Evolutionary conservation across 2,113 vertebrate genomes (phyloP), one percentile per base, ranked within the genome.

Genomic region (Noctilio leporinus): DNA sequence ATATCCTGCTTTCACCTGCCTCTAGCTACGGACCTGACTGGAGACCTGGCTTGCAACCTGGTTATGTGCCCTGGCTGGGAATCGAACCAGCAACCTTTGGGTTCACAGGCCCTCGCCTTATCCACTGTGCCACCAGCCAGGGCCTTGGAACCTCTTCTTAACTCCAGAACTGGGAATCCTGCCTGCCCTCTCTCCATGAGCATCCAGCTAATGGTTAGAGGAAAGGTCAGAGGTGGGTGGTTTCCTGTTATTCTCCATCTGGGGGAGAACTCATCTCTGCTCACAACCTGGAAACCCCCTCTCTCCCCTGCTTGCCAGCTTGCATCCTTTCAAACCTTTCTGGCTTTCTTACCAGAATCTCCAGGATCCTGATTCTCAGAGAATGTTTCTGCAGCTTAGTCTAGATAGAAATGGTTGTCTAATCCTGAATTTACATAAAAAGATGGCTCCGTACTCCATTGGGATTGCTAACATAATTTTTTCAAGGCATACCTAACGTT

Each of bases 401-500:
- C 40, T 85, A 64, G 47, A 33, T 45, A 80, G 80, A 87, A 78
- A 83, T 57, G 65, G 77, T 64, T 43, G 6, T 78, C 67, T 69
- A 51, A 89, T 78, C 45, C 89, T 33, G 17, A 80, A 91, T 91
- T 94, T 95, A n/a, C 80, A 70, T 83, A 47, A 85, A 94, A 88
- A 87, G 85, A 76, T n/a, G 84, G 77, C 85, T 87, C n/a, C 88
- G 57, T 69, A 47, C n/a, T 81, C 76, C n/a, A 8, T 2, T 53
- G 57, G n/a, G 26, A 89, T 94, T 75, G 33, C 33, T 69, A 93
- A 93, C 78, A 77, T 59, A 76, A 90, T 89, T 64, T 92, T 96
- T 81, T 3, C 47, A 81, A 65, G 57, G 64, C 35, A 26, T 47
- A 24, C 47, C 72, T 76, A 62, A 55, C 43, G 53, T 43, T 92